phyloP scores from a whole-genome alignment of 2,888 invertebrate species.

The Cepaea hortensis region DNA sequence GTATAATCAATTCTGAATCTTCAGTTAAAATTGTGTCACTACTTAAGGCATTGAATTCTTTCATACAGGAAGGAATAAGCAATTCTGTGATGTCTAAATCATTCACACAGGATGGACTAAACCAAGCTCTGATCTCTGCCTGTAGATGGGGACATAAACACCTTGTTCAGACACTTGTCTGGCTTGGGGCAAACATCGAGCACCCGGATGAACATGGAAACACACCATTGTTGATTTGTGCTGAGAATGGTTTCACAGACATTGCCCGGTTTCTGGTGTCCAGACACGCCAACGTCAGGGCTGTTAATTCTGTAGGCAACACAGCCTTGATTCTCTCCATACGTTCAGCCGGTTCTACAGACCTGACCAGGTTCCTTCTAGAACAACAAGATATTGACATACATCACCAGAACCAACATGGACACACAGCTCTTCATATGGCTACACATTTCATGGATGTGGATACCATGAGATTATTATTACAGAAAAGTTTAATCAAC shows the following conservation, averaged over 20 bases:
- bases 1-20: too few species aligned
- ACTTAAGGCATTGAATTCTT: too few species aligned
- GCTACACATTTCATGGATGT: background rate
- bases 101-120: background rate
- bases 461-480: background rate
- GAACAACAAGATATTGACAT: background rate
- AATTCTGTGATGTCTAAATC: background rate
- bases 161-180: background rate
- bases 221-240: conserved; percentile 2
- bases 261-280: background rate
- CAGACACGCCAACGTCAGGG: background rate
- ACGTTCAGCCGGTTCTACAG: background rate
- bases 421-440: background rate
- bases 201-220: background rate
- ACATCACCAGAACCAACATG: background rate
- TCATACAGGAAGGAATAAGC: background rate
- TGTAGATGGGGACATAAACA: background rate
- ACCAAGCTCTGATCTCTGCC: background rate
- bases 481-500: background rate
- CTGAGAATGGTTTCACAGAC: conserved; percentile 6
- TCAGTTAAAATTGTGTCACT: too few species aligned
- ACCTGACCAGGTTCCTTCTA: background rate
- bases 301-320: background rate
- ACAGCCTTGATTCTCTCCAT: background rate
- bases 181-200: background rate